Conservation (phyloP, 1,140 invertebrate species). For the Papilio polyxenes region DNA sequence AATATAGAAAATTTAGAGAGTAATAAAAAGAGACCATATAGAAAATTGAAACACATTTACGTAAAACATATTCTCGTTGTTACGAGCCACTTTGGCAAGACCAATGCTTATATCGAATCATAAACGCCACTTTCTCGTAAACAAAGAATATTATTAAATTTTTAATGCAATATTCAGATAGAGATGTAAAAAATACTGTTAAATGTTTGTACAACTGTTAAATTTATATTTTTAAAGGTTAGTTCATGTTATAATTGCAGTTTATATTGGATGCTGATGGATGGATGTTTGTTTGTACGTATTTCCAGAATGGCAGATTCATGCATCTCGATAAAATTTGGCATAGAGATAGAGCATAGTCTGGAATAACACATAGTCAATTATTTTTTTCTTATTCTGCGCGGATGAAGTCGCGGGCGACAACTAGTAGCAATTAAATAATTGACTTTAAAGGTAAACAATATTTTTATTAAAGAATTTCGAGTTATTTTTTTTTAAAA, state of each 20-base stretch:
- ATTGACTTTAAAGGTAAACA: too few species aligned
- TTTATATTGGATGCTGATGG: neutral
- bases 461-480: too few species aligned
- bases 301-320: too few species aligned
- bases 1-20: conserved; percentile 34
- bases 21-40: conserved; percentile 35
- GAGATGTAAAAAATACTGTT: neutral
- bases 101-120: conserved; percentile 32
- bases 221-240: too few species aligned
- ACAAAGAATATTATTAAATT: conserved; percentile 29
- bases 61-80: conserved; percentile 31
- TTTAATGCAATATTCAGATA: conserved; percentile 15
- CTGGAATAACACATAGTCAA: too few species aligned
- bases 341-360: too few species aligned
- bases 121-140: conserved; percentile 32
- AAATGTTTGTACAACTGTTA: neutral
- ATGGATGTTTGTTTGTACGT: too few species aligned
- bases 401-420: too few species aligned
- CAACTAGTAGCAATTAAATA: too few species aligned
- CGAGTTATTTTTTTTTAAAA: too few species aligned
- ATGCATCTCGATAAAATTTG: too few species aligned
- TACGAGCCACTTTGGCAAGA: conserved; percentile 34
- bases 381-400: too few species aligned
- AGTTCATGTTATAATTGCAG: neutral
- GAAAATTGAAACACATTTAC: conserved; percentile 37